Conservation (phyloP, 64 coral and sea anemone genomes). For the Montipora foliosa region DNA sequence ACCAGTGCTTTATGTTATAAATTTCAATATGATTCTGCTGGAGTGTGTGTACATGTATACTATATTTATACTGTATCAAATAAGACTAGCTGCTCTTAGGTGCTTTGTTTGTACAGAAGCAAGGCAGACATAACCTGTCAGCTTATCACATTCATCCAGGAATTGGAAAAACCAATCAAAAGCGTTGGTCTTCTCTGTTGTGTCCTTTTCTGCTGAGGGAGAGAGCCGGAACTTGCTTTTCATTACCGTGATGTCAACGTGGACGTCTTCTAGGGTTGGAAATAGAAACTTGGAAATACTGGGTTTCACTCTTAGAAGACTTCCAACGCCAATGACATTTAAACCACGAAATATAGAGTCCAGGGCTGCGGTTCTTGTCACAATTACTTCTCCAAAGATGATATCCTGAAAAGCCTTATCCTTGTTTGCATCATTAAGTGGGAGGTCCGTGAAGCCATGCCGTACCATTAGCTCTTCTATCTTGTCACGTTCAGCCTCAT, state of each 20-base stretch:
- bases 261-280: slow-evolving; percentile 28
- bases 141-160: too few relatives aligned
- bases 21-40: too few relatives aligned
- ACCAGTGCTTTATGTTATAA: too few relatives aligned
- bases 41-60: too few relatives aligned
- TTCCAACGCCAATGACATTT: slow-evolving; percentile 44
- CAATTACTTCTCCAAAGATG: slow-evolving; percentile 71
- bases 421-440: slow-evolving; percentile 71
- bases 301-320: slow-evolving; percentile 30
- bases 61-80: too few relatives aligned
- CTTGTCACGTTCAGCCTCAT: too few relatives aligned
- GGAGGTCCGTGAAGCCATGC: too few relatives aligned
- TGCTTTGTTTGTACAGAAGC: too few relatives aligned
- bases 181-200: neutral
- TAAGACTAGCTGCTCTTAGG: too few relatives aligned
- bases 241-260: slow-evolving; percentile 10
- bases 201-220: slow-evolving; percentile 27
- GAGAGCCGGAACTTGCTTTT: slow-evolving; percentile 9
- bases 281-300: slow-evolving; percentile 33
- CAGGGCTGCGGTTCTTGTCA: slow-evolving; percentile 66
- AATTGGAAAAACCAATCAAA: slow-evolving; percentile 16
- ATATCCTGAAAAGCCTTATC: slow-evolving; percentile 72
- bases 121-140: too few relatives aligned
- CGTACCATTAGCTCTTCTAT: too few relatives aligned
- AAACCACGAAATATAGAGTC: slow-evolving; percentile 62